Conservation (phyloP, 2,797 vertebrate genomes). For the Neopelma chrysocephalum region DNA sequence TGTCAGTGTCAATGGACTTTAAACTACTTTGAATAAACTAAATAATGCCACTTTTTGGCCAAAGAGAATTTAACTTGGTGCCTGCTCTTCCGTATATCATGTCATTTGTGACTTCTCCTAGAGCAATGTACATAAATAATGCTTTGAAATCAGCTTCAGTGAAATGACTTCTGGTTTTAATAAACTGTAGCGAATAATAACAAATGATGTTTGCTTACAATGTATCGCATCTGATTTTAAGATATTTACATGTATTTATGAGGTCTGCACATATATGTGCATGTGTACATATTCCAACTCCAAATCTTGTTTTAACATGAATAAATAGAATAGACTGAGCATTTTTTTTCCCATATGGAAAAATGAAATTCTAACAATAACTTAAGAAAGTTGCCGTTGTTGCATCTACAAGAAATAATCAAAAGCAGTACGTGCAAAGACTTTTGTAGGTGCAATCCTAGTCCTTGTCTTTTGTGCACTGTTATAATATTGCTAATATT, state of each 20-base stretch:
- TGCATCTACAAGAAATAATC: neutral
- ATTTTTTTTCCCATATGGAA: neutral
- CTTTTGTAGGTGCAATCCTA: neutral
- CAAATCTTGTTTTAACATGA: neutral
- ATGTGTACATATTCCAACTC: neutral
- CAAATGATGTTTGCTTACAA: neutral
- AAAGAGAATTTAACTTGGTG: neutral
- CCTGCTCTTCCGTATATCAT: neutral
- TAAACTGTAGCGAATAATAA: neutral
- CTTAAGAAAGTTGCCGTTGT: neutral
- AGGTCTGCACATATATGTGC: neutral
- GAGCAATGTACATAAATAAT: neutral
- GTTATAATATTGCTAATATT: neutral
- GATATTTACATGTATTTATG: neutral
- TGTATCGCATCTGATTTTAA: neutral
- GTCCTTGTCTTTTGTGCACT: neutral
- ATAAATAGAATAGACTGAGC: neutral
- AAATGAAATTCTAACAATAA: neutral
- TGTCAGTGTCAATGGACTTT: neutral
- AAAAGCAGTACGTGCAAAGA: neutral
- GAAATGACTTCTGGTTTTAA: neutral
- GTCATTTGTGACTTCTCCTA: neutral
- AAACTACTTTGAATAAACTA: neutral
- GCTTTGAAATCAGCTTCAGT: neutral
- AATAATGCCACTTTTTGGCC: neutral